Percentiles rank a stretch among this genome's conserved stretches.
Evolutionary conservation across 2,888 invertebrate species (phyloP).

Genomic region (Chaetogeoica ovagalla): DNA sequence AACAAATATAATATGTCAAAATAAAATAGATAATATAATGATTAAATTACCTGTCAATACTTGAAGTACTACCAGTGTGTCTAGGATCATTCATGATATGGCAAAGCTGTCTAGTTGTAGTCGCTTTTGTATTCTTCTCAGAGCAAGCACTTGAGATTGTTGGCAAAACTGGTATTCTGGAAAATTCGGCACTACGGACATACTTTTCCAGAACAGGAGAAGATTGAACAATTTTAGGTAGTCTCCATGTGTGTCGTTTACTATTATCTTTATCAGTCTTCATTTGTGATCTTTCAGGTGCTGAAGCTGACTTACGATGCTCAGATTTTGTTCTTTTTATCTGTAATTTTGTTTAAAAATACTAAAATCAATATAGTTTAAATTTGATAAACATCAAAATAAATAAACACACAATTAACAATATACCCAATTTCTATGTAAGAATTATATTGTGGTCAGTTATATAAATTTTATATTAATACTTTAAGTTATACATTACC

Average conservation of each 20-base stretch:
- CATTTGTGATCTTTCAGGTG: constrained; percentile 50
- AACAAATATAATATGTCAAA: neutral
- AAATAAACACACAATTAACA: neutral
- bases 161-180: constrained; percentile 55
- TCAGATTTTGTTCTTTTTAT: constrained; percentile 50
- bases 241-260: constrained; percentile 46
- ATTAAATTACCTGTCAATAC: constrained; percentile 47
- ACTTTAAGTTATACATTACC: neutral
- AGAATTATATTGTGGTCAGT: constrained; percentile 33
- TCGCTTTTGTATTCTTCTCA: constrained; percentile 47
- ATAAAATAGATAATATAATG: neutral
- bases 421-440: neutral
- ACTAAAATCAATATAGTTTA: neutral
- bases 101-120: constrained; percentile 48
- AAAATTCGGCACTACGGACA: constrained; percentile 53
- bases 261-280: constrained; percentile 50
- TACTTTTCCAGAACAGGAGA: constrained; percentile 39
- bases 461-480: constrained; percentile 7
- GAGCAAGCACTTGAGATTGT: constrained; percentile 45
- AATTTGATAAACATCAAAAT: neutral
- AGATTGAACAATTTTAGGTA: constrained; percentile 48
- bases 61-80: constrained; percentile 49
- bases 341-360: constrained; percentile 19
- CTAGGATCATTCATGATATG: constrained; percentile 51
- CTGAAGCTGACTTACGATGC: constrained; percentile 40